Conservation (phyloP, 2,888 invertebrate genomes). For the Drosophila sordidapex region DNA sequence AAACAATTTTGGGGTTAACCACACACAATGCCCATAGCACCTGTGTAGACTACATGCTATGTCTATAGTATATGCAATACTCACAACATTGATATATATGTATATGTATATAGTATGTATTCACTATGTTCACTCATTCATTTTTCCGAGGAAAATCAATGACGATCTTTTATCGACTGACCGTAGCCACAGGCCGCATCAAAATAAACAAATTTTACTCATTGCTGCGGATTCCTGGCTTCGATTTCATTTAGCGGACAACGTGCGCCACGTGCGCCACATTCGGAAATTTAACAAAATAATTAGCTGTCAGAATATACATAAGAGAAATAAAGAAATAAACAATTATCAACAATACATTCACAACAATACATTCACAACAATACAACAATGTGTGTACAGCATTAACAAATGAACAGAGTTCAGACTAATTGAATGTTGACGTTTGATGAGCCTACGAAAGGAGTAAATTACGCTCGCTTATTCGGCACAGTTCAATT, state of each 20-base stretch:
- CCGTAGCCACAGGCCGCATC: conserved; percentile 57
- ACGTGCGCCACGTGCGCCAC: conserved; percentile 51
- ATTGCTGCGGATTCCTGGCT: conserved; percentile 40
- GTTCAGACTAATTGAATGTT: conserved; percentile 53
- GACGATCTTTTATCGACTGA: conserved; percentile 78
- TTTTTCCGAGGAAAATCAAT: conserved; percentile 62
- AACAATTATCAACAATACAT: conserved; percentile 60
- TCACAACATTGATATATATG: conserved; percentile 5
- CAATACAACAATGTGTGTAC: neutral
- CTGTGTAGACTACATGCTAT: neutral
- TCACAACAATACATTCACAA: neutral
- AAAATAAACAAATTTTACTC: conserved; percentile 78
- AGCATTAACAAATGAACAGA: conserved; percentile 23
- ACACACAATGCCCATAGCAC: conserved; percentile 33
- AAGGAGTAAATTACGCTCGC: conserved; percentile 2
- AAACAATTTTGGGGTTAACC: conserved; percentile 64
- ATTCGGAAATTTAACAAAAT: conserved; percentile 72
- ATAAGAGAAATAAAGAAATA: conserved; percentile 52
- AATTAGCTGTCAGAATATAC: conserved; percentile 77
- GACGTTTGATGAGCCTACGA: conserved; percentile 47
- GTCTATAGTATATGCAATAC: conserved; percentile 8
- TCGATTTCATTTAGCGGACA: conserved; percentile 40
- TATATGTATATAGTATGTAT: neutral
- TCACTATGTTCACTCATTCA: conserved; percentile 50
- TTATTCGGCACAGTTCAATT: conserved; percentile 2